Conservation (phyloP, 1,140 invertebrate genomes). For the Drosophila auraria region DNA sequence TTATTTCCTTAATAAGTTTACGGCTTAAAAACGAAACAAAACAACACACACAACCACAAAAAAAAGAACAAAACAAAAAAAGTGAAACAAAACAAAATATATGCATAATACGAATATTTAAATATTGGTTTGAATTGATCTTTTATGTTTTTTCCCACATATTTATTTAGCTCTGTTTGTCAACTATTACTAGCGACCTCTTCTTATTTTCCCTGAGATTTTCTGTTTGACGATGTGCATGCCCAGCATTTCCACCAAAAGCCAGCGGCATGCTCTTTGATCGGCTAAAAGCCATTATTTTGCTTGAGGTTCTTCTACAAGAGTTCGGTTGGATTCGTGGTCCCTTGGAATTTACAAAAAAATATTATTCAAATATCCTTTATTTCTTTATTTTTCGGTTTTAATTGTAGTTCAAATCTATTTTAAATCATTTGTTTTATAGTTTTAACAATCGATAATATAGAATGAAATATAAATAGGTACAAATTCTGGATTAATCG, state of each 20-base stretch:
- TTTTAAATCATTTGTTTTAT: not conserved
- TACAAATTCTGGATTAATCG: not conserved
- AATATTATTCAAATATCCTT: not conserved
- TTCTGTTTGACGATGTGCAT: slow-evolving; percentile 42
- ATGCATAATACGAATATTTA: slow-evolving; percentile 75
- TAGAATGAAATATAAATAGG: too few species aligned
- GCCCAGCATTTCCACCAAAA: slow-evolving; percentile 35
- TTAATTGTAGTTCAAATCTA: not conserved
- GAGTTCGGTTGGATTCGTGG: slow-evolving; percentile 19
- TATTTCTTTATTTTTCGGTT: not conserved
- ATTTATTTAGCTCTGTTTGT: slow-evolving; percentile 36
- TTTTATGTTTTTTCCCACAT: slow-evolving; percentile 33
- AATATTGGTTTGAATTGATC: slow-evolving; percentile 74
- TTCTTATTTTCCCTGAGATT: slow-evolving; percentile 42
- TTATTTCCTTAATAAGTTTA: slow-evolving; percentile 80
- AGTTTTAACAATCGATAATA: not conserved
- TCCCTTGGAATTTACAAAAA: not conserved
- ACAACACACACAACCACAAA: slow-evolving; percentile 45
- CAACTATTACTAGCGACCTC: slow-evolving; percentile 19
- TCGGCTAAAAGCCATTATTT: slow-evolving; percentile 12
- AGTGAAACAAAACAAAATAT: slow-evolving; percentile 61
- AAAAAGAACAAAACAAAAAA: slow-evolving; percentile 28
- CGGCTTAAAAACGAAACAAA: slow-evolving; percentile 48
- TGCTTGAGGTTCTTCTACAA: slow-evolving; percentile 1
- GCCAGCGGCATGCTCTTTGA: slow-evolving; percentile 47